Base-by-base conservation (phyloP, 2,888 invertebrate species). In the Apamea sordens region DNA sequence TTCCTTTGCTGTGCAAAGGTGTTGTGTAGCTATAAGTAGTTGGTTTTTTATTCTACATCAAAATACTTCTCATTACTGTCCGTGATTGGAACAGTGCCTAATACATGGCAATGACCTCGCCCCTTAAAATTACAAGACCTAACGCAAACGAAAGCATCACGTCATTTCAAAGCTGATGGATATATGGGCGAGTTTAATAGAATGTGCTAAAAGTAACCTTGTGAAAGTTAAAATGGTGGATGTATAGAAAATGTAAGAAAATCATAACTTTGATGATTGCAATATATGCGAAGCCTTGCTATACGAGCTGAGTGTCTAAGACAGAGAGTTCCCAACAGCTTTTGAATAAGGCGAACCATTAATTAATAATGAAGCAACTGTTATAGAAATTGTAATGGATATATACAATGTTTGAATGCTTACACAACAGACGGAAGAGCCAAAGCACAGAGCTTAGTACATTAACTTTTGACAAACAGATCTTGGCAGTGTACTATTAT, bases 81-180 rank as follows among this genome's bases (percentile, higher is more conserved):
- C 47, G 61, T 28, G 36, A 65, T 86, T 86, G 84, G 78, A 86
- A 83, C 74, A 59, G 71, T 83, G 84, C 83, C 84, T 77, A 84
- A 84, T 78, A 86, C 73, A 86, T 86, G 78, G 73, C 84, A 84
- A 83, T 86, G 84, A 75, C 84, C 84, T 83, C 84, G 77, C 82
- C 56, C 32, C 72, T 73, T 73, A 63, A 83, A 86, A 87, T 70
- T 73, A 75, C 61, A 75, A 87, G 61, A 71, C 73, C 69, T 73
- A 64, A 64, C 61, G 41, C 72, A 67, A 87, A 77, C 73, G 73
- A 87, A 79, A 84, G 73, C 76, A 84, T 65, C 44, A 67, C 73
- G 72, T 84, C 68, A 77, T 76, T 64, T 73, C 13, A 75, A 76
- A 68, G 67, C 50, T 76, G 74, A 79, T 74, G 63, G 50, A 79